phyloP scores from a whole-genome alignment of 2,888 invertebrate genomes.

The Nomada ruficornis region DNA sequence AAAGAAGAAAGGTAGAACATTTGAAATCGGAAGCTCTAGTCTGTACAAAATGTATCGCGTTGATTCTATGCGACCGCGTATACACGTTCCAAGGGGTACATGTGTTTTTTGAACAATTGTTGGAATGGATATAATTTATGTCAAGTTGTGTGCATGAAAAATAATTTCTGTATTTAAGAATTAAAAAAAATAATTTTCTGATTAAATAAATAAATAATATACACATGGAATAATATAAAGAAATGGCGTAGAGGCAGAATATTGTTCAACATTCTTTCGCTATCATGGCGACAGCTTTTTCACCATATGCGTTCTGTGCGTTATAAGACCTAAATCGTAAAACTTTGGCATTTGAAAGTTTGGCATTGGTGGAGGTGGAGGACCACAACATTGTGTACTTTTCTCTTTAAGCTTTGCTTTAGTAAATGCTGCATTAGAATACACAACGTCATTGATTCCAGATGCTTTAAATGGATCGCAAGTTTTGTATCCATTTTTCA shows the following conservation, averaged over 20 bases:
- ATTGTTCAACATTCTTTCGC: conserved; percentile 5
- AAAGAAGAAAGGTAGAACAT: conserved; percentile 1
- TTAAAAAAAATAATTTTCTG: conserved; percentile 58
- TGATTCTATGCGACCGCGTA: neutral
- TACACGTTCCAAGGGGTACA: neutral
- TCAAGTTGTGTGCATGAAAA: conserved; percentile 16
- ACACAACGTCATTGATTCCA: conserved; percentile 83
- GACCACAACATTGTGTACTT: conserved; percentile 68
- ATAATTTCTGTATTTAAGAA: conserved; percentile 26
- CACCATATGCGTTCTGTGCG: conserved; percentile 83
- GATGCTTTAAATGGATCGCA: conserved; percentile 89
- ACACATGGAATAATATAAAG: conserved; percentile 52
- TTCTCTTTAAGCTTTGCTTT: conserved; percentile 61
- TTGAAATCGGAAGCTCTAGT: neutral
- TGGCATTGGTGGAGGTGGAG: conserved; percentile 84
- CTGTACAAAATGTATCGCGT: conserved; percentile 22
- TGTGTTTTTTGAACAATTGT: conserved; percentile 6
- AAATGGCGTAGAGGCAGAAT: conserved; percentile 32
- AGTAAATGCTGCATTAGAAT: conserved; percentile 51
- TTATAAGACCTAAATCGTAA: conserved; percentile 68
- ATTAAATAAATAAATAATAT: conserved; percentile 41
- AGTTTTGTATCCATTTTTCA: conserved; percentile 89
- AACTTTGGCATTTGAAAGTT: conserved; percentile 69
- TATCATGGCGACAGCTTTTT: conserved; percentile 73
- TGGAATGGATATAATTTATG: conserved; percentile 45